Base-by-base conservation (phyloP, 2,113 vertebrate genomes). In the Crotalus helleri region DNA sequence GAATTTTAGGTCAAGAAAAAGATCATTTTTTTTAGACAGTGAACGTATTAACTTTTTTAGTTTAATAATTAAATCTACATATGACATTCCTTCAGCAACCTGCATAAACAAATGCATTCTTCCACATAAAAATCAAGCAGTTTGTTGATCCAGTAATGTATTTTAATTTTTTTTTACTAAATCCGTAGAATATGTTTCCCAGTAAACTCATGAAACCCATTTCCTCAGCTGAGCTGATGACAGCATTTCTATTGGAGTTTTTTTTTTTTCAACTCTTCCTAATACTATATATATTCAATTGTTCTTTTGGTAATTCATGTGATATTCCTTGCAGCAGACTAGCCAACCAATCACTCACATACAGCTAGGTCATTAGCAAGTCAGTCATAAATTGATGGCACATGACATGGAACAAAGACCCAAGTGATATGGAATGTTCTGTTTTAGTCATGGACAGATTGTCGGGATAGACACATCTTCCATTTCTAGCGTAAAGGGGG, bases 371-470 rank as follows among this genome's bases (percentile, higher is more conserved):
- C 93, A 0, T 49, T 94, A 91, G 64, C 39, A 29, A 93, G 93
- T 95, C 94, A 96, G 96, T 97, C 96, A 97, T 95, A 94, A 94
- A 90, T 88, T 88, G 91, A 55, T 95, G 94, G 95, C 95, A 94
- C 94, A 95, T 97, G 97, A 97, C 92, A 94, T 95, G 96, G 95
- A 96, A 95, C 95, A 95, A 97, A 97, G 96, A 94, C 87, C 96
- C 95, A 95, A 95, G 96, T 95, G 95, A 96, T 96, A 94, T 96
- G 96, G 96, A 97, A 96, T 91, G 55, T 85, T 95, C 96, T 97
- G 96, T 97, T 97, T 97, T 97, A 93, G 94, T 49, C 81, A 87
- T 21, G 11, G 57, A 44, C 55, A 58, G 57, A 46, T 64, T 51
- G 94, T 95, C 53, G 55, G 89, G 90, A 94, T 94, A 97, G 96